phyloP scores from a whole-genome alignment of 2,888 invertebrate genomes.

The Mythimna albipuncta region DNA sequence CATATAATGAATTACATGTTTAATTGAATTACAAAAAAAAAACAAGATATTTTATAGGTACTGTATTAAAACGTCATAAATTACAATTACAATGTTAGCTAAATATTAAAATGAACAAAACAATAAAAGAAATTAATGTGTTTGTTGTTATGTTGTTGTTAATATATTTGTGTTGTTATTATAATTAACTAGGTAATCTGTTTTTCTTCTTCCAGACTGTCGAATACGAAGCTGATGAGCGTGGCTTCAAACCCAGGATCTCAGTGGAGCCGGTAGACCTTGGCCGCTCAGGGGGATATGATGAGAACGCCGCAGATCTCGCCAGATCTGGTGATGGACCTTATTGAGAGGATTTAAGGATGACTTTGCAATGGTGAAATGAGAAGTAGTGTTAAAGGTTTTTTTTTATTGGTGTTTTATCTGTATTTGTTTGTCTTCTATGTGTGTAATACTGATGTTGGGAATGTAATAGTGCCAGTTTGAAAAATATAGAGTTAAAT shows the following conservation, averaged over 20 bases:
- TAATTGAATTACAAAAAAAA: no score
- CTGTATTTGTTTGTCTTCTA: neutral
- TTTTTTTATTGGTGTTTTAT: neutral
- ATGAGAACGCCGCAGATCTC: conserved; percentile 79
- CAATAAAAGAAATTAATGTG: no score
- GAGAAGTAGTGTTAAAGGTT: conserved; percentile 29
- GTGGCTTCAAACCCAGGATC: conserved; percentile 93
- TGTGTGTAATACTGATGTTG: no score
- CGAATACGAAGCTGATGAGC: conserved; percentile 93
- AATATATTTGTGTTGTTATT: no score
- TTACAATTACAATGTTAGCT: no score
- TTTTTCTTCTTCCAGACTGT: conserved; percentile 86
- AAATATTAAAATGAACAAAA: no score
- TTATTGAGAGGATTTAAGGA: conserved; percentile 67
- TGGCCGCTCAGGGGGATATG: conserved; percentile 74
- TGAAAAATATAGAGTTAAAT: no score
- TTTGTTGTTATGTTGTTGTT: no score
- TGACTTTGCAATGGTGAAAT: conserved; percentile 31
- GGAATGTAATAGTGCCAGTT: neutral
- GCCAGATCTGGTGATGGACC: conserved; percentile 78
- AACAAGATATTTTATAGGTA: no score
- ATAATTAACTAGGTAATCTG: no score
- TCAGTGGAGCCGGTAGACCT: conserved; percentile 84
- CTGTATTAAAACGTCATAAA: no score
- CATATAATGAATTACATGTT: no score